These are phyloP conservation scores for Coregonus ussuriensis DNA, from an alignment of 2,797 vertebrate species.

Conservation along the genomic window DNA sequence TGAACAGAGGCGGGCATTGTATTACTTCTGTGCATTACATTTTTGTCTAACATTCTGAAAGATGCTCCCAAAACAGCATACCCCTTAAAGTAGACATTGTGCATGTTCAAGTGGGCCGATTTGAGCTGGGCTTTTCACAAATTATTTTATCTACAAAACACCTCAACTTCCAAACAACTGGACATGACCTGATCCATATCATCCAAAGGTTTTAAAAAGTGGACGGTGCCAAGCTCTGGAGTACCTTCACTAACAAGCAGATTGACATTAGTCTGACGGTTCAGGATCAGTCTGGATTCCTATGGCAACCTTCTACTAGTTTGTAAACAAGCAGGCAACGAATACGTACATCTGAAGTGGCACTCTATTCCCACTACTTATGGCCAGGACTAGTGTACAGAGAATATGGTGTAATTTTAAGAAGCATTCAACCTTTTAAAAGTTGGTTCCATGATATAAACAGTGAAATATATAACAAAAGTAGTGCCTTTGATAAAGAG, in stretches of 20 bases:
- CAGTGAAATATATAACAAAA: conserved; percentile 40
- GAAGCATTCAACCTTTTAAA: too few species aligned
- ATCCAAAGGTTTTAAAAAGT: not conserved
- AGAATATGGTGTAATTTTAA: too few species aligned
- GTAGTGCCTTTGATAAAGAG: conserved; percentile 37
- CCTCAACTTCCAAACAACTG: not conserved
- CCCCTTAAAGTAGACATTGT: not conserved
- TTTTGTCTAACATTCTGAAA: conserved; percentile 4
- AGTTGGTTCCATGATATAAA: conserved; percentile 38
- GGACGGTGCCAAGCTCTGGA: not conserved
- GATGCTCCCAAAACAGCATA: not conserved
- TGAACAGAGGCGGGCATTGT: not conserved
- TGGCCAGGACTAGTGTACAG: conserved; percentile 13
- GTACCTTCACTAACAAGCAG: conserved; percentile 7
- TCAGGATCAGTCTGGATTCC: conserved; percentile 10
- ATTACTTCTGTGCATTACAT: not conserved
- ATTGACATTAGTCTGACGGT: conserved; percentile 32
- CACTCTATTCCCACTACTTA: not conserved
- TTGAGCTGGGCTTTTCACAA: not conserved
- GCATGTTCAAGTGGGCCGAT: not conserved
- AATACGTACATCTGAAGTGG: conserved; percentile 4
- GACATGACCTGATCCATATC: not conserved
- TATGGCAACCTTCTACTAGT: conserved; percentile 53
- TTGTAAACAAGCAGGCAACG: conserved; percentile 43
- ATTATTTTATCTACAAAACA: not conserved